Evolutionary conservation across 2,797 vertebrate species (phyloP).

Genomic region (Poliocrania exsul): DNA sequence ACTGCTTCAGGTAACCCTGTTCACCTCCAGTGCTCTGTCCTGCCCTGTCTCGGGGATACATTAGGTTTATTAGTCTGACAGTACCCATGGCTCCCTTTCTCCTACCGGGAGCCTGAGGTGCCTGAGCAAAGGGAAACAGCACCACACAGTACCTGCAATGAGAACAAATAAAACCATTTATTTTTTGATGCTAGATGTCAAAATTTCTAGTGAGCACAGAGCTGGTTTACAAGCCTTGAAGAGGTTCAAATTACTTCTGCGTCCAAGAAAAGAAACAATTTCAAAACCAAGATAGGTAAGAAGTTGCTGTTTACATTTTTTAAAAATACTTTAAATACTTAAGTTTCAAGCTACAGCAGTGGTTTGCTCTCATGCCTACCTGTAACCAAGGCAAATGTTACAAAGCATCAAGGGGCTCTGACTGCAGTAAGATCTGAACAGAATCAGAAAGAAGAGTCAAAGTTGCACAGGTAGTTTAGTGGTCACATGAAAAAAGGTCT

Average conservation of each 20-base stretch:
- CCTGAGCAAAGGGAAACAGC: neutral
- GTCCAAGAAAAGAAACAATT: neutral
- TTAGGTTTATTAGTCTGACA: neutral
- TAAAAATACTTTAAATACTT: neutral
- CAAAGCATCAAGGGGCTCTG: neutral
- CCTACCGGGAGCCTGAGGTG: neutral
- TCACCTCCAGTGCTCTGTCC: neutral
- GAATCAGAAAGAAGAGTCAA: neutral
- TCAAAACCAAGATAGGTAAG: neutral
- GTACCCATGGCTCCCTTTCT: neutral
- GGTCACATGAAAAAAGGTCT: neutral
- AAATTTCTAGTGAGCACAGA: neutral
- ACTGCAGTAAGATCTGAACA: neutral
- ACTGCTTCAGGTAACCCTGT: neutral
- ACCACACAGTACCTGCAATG: neutral
- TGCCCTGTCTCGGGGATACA: neutral
- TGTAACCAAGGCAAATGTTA: neutral
- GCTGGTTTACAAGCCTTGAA: neutral
- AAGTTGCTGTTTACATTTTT: neutral
- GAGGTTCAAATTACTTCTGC: neutral
- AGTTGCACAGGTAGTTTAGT: neutral
- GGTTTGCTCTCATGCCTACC: accelerated
- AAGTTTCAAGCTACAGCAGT: neutral
- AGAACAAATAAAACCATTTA: neutral
- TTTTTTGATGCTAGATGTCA: neutral